These are phyloP conservation scores for Apogon hyalosoma DNA, from an alignment of 2,797 vertebrate genomes.

Conservation along the genomic window DNA sequence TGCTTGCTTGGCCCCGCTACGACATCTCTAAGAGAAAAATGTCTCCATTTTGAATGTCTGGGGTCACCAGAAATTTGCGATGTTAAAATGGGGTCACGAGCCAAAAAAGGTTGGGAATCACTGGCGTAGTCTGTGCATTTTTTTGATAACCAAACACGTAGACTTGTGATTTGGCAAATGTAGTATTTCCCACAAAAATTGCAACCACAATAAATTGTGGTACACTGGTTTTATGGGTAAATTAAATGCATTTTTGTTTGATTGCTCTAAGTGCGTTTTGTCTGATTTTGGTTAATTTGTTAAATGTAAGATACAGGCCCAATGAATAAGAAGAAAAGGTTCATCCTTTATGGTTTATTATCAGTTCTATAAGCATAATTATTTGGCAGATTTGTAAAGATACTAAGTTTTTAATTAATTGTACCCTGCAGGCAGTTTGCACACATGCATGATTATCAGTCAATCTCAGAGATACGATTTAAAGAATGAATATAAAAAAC, in stretches of 20 bases:
- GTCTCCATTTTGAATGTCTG: too few species aligned
- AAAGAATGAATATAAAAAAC: neutral
- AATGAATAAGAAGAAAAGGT: neutral
- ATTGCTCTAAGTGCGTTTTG: neutral
- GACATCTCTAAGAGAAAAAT: too few species aligned
- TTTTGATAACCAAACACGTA: too few species aligned
- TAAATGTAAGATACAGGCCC: neutral
- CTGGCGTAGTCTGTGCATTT: too few species aligned
- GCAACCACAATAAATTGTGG: too few species aligned
- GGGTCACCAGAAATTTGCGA: too few species aligned
- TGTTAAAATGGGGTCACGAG: too few species aligned
- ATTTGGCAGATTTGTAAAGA: constrained; percentile 30
- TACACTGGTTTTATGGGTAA: too few species aligned
- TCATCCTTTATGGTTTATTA: constrained; percentile 1
- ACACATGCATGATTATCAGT: constrained; percentile 10
- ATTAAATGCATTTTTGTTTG: neutral
- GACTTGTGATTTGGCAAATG: too few species aligned
- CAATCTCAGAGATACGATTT: constrained; percentile 1
- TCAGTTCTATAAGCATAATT: constrained; percentile 16
- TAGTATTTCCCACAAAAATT: too few species aligned
- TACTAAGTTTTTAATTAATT: constrained; percentile 33
- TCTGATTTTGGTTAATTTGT: constrained; percentile 2
- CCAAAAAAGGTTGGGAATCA: too few species aligned
- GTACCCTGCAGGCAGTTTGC: constrained; percentile 14
- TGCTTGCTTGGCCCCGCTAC: too few species aligned